Evolutionary conservation across 2,888 invertebrate genomes (phyloP).

Genomic region (Eumerus sabulonum): DNA sequence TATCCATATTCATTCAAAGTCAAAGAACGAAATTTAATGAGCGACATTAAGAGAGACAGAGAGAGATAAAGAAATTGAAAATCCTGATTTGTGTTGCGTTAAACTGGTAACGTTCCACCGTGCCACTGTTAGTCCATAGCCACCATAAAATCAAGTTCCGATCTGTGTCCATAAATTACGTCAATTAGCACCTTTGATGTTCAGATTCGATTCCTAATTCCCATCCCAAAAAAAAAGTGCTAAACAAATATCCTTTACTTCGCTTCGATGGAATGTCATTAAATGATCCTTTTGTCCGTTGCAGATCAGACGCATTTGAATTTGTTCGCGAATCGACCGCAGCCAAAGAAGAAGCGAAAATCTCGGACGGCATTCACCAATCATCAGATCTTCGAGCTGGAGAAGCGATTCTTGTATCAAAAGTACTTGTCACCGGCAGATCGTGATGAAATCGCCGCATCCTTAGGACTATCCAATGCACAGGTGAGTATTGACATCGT

Average conservation of each 20-base stretch:
- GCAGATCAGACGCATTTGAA: conserved; percentile 93
- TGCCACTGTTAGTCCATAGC: conserved; percentile 5
- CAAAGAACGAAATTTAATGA: conserved; percentile 50
- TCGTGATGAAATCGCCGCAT: conserved; percentile 96
- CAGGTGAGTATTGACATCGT: conserved; percentile 80
- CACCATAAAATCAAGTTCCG: conserved; percentile 39
- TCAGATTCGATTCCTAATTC: conserved; percentile 23
- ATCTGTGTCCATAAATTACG: conserved; percentile 45
- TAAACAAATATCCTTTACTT: conserved; percentile 57
- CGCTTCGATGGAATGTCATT: conserved; percentile 22
- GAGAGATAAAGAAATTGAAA: conserved; percentile 50
- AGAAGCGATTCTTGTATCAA: conserved; percentile 98
- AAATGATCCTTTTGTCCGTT: conserved; percentile 30
- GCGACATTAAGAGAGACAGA: no score
- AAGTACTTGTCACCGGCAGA: conserved; percentile 98
- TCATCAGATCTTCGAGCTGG: conserved; percentile 98
- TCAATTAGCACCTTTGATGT: conserved; percentile 67
- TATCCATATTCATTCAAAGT: conserved; percentile 55
- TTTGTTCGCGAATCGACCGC: conserved; percentile 93
- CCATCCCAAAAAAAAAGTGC: conserved; percentile 26
- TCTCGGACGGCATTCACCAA: conserved; percentile 98
- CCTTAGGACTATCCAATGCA: conserved; percentile 96
- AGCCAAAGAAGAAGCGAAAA: conserved; percentile 97
- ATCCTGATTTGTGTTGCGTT: conserved; percentile 55
- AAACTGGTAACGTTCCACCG: conserved; percentile 33